These are phyloP conservation scores for Melitaea athalia DNA, from an alignment of 2,888 invertebrate species.

Conservation along the genomic window DNA sequence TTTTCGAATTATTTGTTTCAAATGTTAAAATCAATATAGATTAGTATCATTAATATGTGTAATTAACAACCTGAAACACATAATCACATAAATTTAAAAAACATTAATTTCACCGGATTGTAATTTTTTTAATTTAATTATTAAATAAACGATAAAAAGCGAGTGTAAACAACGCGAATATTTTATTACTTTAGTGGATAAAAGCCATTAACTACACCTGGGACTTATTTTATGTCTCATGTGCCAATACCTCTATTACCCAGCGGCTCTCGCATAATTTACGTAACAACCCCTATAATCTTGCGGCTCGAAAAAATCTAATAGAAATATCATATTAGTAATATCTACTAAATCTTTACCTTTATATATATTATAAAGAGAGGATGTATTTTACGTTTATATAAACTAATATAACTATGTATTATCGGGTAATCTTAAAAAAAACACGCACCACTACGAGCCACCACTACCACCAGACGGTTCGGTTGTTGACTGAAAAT, in stretches of 20 bases:
- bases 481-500: no score
- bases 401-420: no score
- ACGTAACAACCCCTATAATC: conserved; percentile 2
- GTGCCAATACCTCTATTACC: conserved; percentile 8
- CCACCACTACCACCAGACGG: no score
- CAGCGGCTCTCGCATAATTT: background rate
- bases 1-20: no score
- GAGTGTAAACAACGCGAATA: background rate
- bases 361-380: no score
- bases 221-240: conserved; percentile 9
- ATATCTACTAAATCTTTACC: background rate
- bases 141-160: conserved; percentile 5
- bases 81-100: no score
- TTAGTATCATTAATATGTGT: background rate
- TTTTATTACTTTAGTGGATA: conserved; percentile 13
- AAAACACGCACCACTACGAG: no score
- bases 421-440: no score
- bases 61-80: no score
- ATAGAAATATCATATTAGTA: background rate
- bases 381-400: no score
- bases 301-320: no score
- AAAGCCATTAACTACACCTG: conserved; percentile 22
- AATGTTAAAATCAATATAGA: no score
- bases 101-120: background rate
- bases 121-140: conserved; percentile 1